Conservation (phyloP, 2,797 vertebrate species). For the Anguilla marmorata region DNA sequence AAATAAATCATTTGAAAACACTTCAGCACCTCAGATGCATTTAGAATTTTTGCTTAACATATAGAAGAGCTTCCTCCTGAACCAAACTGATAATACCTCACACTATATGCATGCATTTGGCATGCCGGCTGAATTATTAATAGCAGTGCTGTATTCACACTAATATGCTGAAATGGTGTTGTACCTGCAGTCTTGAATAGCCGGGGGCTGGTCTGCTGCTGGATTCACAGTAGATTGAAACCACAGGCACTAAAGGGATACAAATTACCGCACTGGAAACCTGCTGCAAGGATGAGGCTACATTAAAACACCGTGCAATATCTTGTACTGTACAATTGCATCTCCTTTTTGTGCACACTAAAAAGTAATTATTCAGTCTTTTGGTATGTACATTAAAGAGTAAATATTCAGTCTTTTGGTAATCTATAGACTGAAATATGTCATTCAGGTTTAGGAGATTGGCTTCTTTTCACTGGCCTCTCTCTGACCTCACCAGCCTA, state of each 20-base stretch:
- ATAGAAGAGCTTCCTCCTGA: neutral
- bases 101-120: conserved; percentile 21
- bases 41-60: neutral
- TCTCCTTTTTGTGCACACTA: neutral
- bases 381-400: neutral
- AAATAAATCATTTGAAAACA: neutral
- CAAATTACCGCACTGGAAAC: conserved; percentile 28
- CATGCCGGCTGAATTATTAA: conserved; percentile 32
- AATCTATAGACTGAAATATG: neutral
- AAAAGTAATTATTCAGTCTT: too few relatives aligned
- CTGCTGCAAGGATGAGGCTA: conserved; percentile 28
- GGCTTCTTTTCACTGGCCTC: conserved; percentile 32
- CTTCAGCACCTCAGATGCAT: neutral
- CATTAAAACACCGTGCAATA: neutral
- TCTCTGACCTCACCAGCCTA: neutral
- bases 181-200: conserved; percentile 31
- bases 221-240: conserved; percentile 40
- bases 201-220: conserved; percentile 22
- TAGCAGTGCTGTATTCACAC: conserved; percentile 36
- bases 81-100: conserved; percentile 8
- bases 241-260: conserved; percentile 29
- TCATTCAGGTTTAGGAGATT: conserved; percentile 14
- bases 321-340: neutral
- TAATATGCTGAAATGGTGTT: conserved; percentile 30
- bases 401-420: neutral